Conservation (phyloP, 2,888 invertebrate genomes). For the Tridacna crocea region DNA sequence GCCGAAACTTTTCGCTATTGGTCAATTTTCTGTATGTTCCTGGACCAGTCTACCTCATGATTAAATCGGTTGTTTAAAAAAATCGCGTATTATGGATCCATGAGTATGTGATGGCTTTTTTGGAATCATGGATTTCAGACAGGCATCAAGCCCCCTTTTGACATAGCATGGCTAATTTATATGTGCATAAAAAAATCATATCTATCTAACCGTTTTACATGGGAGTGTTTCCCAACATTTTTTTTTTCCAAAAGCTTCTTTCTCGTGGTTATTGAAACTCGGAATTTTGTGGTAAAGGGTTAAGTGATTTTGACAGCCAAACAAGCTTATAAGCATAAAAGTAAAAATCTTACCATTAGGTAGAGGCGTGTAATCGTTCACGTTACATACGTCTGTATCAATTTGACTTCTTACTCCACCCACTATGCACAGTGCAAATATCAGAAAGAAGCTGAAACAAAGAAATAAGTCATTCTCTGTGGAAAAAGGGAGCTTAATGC, state of each 20-base stretch:
- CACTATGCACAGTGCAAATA: neutral
- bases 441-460: no score
- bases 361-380: neutral
- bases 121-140: neutral
- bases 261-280: neutral
- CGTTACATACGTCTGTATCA: neutral
- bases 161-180: no score
- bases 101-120: neutral
- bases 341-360: slow-evolving; percentile 13
- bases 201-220: no score
- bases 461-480: no score
- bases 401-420: slow-evolving; percentile 6
- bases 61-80: no score
- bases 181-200: no score
- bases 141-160: neutral
- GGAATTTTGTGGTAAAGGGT: neutral
- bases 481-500: no score
- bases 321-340: neutral
- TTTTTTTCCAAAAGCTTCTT: neutral
- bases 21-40: no score
- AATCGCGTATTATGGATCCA: neutral
- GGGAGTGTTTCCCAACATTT: neutral
- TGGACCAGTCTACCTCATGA: no score
- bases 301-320: neutral
- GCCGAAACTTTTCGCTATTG: no score